These are phyloP conservation scores for Tetrapedia diversipes DNA, from an alignment of 2,888 invertebrate genomes.

Conservation along the genomic window DNA sequence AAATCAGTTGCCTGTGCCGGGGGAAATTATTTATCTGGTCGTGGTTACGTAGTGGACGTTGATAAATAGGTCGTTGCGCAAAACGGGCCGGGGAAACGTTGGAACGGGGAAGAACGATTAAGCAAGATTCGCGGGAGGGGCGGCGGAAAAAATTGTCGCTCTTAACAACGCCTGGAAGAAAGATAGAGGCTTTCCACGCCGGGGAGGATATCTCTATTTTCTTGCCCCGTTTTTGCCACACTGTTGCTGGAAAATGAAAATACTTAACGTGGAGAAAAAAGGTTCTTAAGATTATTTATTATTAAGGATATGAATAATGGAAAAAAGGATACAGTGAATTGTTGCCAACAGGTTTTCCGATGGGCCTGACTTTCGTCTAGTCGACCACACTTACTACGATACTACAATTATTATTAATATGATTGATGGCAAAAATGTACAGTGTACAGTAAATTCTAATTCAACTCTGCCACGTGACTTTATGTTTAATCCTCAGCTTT, in stretches of 20 bases:
- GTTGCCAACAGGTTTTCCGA: too few species aligned
- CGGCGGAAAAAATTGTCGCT: conserved; percentile 43
- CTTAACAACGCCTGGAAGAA: conserved; percentile 36
- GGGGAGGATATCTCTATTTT: not conserved
- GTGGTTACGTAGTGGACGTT: conserved; percentile 51
- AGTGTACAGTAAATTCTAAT: too few species aligned
- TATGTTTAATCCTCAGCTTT: too few species aligned
- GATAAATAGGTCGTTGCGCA: conserved; percentile 58
- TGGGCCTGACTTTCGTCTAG: too few species aligned
- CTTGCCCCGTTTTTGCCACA: not conserved
- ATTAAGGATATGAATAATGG: too few species aligned
- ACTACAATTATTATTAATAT: too few species aligned
- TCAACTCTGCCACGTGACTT: too few species aligned
- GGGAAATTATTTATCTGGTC: conserved; percentile 61
- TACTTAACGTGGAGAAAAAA: too few species aligned
- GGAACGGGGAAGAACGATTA: conserved; percentile 50
- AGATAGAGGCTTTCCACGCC: conserved; percentile 42
- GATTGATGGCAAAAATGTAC: too few species aligned
- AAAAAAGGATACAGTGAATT: too few species aligned
- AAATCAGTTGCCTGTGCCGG: conserved; percentile 11
- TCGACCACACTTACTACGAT: too few species aligned
- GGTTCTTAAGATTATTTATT: too few species aligned
- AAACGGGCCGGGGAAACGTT: conserved; percentile 39
- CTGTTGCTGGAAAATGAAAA: not conserved
- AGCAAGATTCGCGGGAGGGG: conserved; percentile 38